These are phyloP conservation scores for Marisa cornuarietis DNA, from an alignment of 1,140 invertebrate genomes.

Conservation along the genomic window DNA sequence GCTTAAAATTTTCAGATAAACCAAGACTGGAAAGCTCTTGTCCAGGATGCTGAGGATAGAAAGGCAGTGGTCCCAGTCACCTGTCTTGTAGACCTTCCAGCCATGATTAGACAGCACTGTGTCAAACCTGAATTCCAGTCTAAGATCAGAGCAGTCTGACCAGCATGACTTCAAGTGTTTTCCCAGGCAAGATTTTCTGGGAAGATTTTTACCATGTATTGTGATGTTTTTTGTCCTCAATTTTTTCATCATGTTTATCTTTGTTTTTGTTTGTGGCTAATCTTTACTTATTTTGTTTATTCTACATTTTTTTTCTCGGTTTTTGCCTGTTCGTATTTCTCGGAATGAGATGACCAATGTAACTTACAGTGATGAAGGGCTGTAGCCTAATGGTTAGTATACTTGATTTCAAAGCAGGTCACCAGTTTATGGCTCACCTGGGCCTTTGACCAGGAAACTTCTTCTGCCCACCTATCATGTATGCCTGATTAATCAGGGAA, in stretches of 20 bases:
- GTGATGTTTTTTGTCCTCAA: neutral
- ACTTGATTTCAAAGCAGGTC: no score
- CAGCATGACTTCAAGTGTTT: no score
- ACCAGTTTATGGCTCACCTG: no score
- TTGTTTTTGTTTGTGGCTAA: neutral
- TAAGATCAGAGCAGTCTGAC: no score
- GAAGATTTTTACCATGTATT: neutral
- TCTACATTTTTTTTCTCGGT: neutral
- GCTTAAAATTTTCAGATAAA: slow-evolving; percentile 17
- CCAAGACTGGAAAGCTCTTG: slow-evolving; percentile 32
- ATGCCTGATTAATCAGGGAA: no score
- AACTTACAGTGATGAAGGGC: no score
- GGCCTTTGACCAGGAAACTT: no score
- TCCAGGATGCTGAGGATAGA: slow-evolving; percentile 23
- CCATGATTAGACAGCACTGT: neutral
- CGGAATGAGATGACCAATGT: no score
- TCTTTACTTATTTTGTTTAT: slow-evolving; percentile 1
- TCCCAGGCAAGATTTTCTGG: no score
- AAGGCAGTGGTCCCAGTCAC: neutral
- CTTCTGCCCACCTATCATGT: no score
- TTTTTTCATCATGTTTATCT: neutral
- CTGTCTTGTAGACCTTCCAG: neutral
- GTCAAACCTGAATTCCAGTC: neutral
- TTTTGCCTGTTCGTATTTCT: neutral
- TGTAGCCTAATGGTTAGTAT: no score